Conservation (phyloP, 2,888 invertebrate species). For the Oscheius sp. region DNA sequence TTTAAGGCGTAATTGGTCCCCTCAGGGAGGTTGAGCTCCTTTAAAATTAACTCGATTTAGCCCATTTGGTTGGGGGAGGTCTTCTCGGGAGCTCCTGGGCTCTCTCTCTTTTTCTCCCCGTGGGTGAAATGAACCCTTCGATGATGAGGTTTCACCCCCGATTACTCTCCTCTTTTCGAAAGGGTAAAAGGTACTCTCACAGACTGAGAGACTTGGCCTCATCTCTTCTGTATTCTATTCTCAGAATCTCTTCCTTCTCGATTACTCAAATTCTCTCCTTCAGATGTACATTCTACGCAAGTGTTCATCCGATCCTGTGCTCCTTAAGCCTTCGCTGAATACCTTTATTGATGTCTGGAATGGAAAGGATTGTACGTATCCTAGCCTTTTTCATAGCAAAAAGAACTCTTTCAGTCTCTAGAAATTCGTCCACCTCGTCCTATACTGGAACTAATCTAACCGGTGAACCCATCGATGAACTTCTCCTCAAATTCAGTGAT, state of each 20-base stretch:
- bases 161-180: no score
- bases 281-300: slow-evolving; percentile 21
- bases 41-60: no score
- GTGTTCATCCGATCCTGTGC: slow-evolving; percentile 44
- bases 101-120: no score
- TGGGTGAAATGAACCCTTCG: no score
- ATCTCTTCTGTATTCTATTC: not conserved
- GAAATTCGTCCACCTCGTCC: slow-evolving; percentile 15
- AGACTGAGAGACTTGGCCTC: no score
- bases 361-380: not conserved
- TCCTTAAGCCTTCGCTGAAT: slow-evolving; percentile 38
- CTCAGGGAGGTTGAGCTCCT: no score
- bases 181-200: no score
- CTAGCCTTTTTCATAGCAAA: no score
- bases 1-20: no score
- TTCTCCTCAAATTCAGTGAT: slow-evolving; percentile 21
- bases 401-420: slow-evolving; percentile 1
- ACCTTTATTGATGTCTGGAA: slow-evolving; percentile 42
- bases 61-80: no score
- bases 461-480: slow-evolving; percentile 4
- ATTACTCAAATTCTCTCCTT: not conserved
- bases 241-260: not conserved
- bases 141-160: no score
- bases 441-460: not conserved
- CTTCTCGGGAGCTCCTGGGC: no score